Percentiles rank a stretch among this genome's conserved stretches.
phyloP scores from a whole-genome alignment of 2,113 vertebrate genomes.

The Strix aluco region DNA sequence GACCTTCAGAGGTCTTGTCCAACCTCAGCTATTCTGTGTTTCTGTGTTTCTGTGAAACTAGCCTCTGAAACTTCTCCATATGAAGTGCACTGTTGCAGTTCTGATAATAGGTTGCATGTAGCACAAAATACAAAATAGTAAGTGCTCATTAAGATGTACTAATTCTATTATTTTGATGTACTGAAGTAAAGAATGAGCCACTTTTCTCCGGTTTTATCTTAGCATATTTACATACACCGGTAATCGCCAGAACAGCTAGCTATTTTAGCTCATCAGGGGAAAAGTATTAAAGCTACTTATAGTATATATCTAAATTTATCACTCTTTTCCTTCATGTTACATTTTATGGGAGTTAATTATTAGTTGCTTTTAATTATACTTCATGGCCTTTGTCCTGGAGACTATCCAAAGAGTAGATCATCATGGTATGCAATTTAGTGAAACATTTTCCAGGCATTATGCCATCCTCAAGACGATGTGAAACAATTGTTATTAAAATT shows the following conservation, averaged over 20 bases:
- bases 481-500: conserved; percentile 74
- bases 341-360: conserved; percentile 80
- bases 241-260: background rate
- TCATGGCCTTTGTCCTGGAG: conserved; percentile 78
- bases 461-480: conserved; percentile 70
- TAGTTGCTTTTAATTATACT: conserved; percentile 82
- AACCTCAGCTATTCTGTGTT: background rate
- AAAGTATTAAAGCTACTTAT: conserved; percentile 15
- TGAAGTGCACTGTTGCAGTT: background rate
- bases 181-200: background rate
- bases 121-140: background rate
- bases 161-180: conserved; percentile 4
- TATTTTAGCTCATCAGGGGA: conserved; percentile 38
- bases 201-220: background rate
- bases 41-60: background rate
- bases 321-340: conserved; percentile 62
- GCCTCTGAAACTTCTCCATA: background rate
- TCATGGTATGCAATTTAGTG: conserved; percentile 74
- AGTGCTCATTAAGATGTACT: conserved; percentile 7
- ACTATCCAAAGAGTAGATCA: conserved; percentile 77
- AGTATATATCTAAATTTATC: conserved; percentile 67
- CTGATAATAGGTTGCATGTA: background rate
- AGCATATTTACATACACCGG: conserved; percentile 5
- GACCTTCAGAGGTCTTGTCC: background rate
- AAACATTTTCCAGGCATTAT: conserved; percentile 77